Percentiles rank a stretch among this genome's conserved stretches.
These are phyloP conservation scores for Sturmia bella DNA, from an alignment of 2,888 invertebrate genomes.

Conservation along the genomic window DNA sequence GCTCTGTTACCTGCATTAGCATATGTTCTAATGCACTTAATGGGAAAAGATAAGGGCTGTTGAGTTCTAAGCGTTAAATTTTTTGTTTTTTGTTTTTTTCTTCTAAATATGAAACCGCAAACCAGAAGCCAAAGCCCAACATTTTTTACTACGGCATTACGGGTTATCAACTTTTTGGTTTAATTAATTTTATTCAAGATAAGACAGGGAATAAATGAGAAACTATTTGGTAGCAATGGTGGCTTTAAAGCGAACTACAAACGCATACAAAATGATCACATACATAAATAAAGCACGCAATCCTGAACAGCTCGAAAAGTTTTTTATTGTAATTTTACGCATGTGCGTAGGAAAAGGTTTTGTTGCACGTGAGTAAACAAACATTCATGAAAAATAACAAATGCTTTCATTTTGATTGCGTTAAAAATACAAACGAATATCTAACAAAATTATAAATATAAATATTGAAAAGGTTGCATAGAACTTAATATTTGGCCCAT, in stretches of 20 bases:
- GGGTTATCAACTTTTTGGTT: not conserved
- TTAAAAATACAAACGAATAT: too few relatives aligned
- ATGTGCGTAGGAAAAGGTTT: slow-evolving; percentile 23
- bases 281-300: not conserved
- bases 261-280: not conserved
- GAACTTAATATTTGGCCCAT: too few relatives aligned
- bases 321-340: slow-evolving; percentile 34
- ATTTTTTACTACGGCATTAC: slow-evolving; percentile 10
- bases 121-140: not conserved
- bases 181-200: slow-evolving; percentile 11
- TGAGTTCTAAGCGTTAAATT: not conserved
- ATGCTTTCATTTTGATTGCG: slow-evolving; percentile 1
- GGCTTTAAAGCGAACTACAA: not conserved
- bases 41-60: not conserved
- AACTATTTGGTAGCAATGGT: not conserved
- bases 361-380: slow-evolving; percentile 52
- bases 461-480: too few relatives aligned
- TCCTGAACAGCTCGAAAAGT: not conserved
- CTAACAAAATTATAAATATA: too few relatives aligned
- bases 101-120: not conserved
- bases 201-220: not conserved
- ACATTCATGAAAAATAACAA: not conserved
- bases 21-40: slow-evolving; percentile 20
- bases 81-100: too few relatives aligned
- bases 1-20: slow-evolving; percentile 14